Base-by-base conservation (phyloP, 1,140 invertebrate species). In the Caenorhabditis brenneri region DNA sequence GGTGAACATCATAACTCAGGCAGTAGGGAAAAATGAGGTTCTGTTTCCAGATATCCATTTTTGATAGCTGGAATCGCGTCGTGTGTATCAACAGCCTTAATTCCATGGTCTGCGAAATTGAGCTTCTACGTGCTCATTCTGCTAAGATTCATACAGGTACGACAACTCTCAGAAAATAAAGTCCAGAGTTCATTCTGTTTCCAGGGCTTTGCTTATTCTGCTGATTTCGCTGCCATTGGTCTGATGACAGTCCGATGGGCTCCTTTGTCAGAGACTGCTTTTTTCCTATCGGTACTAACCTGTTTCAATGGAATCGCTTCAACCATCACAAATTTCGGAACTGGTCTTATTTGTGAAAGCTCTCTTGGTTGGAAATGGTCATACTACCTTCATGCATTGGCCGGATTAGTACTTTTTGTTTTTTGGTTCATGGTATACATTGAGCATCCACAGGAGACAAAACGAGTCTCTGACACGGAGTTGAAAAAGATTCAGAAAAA, bases 141-240 rank as follows among this genome's bases (percentile, higher is more conserved):
- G 29, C 48, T 83, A 1, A 39, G 82, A 16, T 83, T 83, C 29
- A 27, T 83, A 1, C 82, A 83, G 69, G 82, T 79, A 9, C n/a
- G n/a, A n/a, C n/a, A 12, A 3, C n/a, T n/a, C n/a, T n/a, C n/a
- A n/a, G n/a, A n/a, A n/a, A n/a, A n/a, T n/a, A 4, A 55, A 15
- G 10, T 27, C 27, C 6, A 0, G 2, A 9, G 36, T 46, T 24
- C 0, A 19, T 12, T 42, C n/a, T n/a, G n/a, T 49, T 48, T 69
- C 2, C n/a, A 83, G 82, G 82, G 82, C 7, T 49, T 83, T 31
- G 65, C 82, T 7, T 83, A 79, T 31, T 65, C 58, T 19, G 82
- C 82, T 0, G 82, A 83, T 27, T 83, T 83, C 33, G 65, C 82
- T 10, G 82, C 82, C 7, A 83, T 83, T 27, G 82, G 82, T 3